phyloP scores from a whole-genome alignment of 2,113 vertebrate species.

The Brachypteracias leptosomus region DNA sequence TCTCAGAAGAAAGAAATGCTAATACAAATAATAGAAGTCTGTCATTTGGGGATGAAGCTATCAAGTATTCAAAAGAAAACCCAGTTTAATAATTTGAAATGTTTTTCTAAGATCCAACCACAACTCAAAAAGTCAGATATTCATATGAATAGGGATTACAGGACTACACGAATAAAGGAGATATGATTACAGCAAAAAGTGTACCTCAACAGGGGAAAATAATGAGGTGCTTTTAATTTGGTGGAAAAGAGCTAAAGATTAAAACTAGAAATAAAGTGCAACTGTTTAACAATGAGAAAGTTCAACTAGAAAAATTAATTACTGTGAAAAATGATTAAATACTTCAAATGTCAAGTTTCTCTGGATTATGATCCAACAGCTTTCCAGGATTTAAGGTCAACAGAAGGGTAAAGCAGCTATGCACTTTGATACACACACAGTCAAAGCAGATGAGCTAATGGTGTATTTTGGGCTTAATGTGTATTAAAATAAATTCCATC shows the following conservation, averaged over 20 bases:
- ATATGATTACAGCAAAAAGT: background rate
- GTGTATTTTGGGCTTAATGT: background rate
- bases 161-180: background rate
- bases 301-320: background rate
- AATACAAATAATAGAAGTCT: background rate
- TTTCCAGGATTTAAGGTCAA: conserved; percentile 10
- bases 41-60: background rate
- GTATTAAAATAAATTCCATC: background rate
- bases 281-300: background rate
- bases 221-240: background rate
- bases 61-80: background rate
- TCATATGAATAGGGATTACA: background rate
- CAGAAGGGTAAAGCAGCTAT: background rate
- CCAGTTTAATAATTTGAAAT: background rate
- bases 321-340: background rate
- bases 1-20: background rate
- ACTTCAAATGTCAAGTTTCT: background rate
- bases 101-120: background rate
- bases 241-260: background rate
- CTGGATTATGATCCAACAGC: background rate
- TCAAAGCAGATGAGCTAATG: background rate
- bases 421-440: background rate
- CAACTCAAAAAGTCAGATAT: background rate
- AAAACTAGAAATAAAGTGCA: background rate
- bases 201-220: background rate